A percentile compares a stretch with the other conserved stretches of the same genome.
Conservation (phyloP, 2,113 vertebrate genomes). For the Castor canadensis region DNA sequence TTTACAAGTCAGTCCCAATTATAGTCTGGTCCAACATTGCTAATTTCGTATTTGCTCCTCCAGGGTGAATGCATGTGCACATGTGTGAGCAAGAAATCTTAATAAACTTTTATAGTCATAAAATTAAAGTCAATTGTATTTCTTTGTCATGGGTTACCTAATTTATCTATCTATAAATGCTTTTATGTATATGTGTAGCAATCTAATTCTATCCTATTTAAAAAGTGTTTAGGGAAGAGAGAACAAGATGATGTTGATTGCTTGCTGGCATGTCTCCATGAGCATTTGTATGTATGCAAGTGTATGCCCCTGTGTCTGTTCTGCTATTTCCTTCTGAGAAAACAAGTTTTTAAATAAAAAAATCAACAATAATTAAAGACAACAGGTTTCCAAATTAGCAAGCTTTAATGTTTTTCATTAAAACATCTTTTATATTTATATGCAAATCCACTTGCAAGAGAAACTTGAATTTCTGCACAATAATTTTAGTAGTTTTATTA, state of each 20-base stretch:
- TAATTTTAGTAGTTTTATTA: neutral
- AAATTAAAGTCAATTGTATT: neutral
- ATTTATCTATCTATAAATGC: neutral
- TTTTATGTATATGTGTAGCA: no score
- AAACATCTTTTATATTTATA: neutral
- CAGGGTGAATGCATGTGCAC: neutral
- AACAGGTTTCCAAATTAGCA: neutral
- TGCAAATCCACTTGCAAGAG: neutral
- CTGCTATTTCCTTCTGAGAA: neutral
- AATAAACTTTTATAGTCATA: neutral
- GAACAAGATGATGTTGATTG: neutral
- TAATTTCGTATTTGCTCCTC: neutral
- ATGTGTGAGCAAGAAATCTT: neutral
- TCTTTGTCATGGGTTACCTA: neutral
- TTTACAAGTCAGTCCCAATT: neutral
- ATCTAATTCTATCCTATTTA: neutral
- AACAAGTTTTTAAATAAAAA: neutral
- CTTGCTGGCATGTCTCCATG: neutral
- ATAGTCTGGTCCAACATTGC: neutral
- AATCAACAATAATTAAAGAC: neutral
- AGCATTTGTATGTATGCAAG: neutral
- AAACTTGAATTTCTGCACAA: neutral
- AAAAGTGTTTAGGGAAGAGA: neutral
- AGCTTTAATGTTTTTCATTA: neutral
- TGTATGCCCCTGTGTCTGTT: neutral